phyloP scores from a whole-genome alignment of 1,140 invertebrate genomes.

The Aricia agestis region DNA sequence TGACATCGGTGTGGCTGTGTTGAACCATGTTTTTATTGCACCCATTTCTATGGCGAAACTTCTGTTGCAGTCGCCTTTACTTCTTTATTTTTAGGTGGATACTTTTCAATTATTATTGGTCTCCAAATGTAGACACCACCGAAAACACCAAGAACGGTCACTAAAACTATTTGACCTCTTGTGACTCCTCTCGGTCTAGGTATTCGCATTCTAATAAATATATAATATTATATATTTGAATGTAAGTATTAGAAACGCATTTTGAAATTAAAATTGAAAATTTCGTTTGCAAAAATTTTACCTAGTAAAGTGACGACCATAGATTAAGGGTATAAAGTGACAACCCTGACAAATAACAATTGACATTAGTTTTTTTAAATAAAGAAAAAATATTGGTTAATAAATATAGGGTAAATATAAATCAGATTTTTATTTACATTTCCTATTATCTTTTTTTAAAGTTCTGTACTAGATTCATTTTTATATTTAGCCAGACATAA shows the following conservation, averaged over 20 bases:
- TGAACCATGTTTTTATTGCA: constrained; percentile 35
- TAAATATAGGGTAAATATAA: no score
- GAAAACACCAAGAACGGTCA: constrained; percentile 61
- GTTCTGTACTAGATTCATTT: no score
- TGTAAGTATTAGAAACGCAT: not conserved
- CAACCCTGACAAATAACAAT: no score
- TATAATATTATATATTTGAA: not conserved
- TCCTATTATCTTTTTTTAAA: no score
- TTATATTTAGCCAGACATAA: no score
- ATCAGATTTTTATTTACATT: no score
- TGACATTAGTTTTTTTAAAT: not conserved
- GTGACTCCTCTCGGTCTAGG: constrained; percentile 56
- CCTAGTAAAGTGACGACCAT: not conserved
- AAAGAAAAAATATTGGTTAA: no score
- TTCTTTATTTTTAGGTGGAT: constrained; percentile 29
- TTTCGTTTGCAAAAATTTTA: not conserved
- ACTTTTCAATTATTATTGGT: constrained; percentile 59
- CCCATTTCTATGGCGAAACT: constrained; percentile 38
- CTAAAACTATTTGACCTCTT: constrained; percentile 57
- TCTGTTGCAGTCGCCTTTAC: constrained; percentile 23
- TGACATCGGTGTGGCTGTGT: constrained; percentile 44
- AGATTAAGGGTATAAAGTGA: no score
- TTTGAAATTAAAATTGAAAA: not conserved
- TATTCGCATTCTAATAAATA: constrained; percentile 43
- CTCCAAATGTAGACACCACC: constrained; percentile 73